phyloP scores from a whole-genome alignment of 2,797 vertebrate genomes.

The Menidia menidia region DNA sequence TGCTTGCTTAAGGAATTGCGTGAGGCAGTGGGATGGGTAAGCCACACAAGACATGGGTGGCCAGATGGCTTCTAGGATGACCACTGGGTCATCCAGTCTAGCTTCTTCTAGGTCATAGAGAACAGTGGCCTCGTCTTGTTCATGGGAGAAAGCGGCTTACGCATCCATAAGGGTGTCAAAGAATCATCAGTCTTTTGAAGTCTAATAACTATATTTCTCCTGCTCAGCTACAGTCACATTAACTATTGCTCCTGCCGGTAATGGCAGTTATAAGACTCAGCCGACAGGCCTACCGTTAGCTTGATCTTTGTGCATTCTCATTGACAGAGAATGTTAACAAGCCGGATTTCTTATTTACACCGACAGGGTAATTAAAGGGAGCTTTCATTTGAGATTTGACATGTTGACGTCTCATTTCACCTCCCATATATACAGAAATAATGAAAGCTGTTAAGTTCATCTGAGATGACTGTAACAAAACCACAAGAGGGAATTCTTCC shows the following conservation, averaged over 20 bases:
- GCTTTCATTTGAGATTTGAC: background rate
- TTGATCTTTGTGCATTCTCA: background rate
- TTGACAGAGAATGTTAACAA: background rate
- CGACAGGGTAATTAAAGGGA: background rate
- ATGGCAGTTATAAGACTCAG: constrained; percentile 19
- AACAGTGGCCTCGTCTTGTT: constrained; percentile 53
- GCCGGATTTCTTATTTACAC: constrained; percentile 4
- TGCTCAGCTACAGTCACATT: constrained; percentile 16
- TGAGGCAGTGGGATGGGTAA: constrained; percentile 78
- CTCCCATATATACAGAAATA: background rate
- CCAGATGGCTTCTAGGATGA: constrained; percentile 83
- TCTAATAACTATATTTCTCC: constrained; percentile 40
- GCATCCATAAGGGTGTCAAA: constrained; percentile 62
- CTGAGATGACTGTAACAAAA: background rate
- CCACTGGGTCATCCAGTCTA: constrained; percentile 81
- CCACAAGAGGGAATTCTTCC: background rate
- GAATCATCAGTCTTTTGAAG: constrained; percentile 60
- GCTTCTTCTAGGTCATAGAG: constrained; percentile 78
- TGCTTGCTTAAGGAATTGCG: constrained; percentile 80
- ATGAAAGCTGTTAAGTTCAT: background rate
- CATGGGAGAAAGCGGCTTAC: constrained; percentile 77
- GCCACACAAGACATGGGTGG: constrained; percentile 72
- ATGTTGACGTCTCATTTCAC: background rate
- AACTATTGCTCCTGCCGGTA: background rate
- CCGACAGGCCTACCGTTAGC: constrained; percentile 9